Percentiles rank a stretch among this genome's conserved stretches.
Evolutionary conservation across 2,113 vertebrate species (phyloP).

Genomic region (Embiotoca jacksoni): DNA sequence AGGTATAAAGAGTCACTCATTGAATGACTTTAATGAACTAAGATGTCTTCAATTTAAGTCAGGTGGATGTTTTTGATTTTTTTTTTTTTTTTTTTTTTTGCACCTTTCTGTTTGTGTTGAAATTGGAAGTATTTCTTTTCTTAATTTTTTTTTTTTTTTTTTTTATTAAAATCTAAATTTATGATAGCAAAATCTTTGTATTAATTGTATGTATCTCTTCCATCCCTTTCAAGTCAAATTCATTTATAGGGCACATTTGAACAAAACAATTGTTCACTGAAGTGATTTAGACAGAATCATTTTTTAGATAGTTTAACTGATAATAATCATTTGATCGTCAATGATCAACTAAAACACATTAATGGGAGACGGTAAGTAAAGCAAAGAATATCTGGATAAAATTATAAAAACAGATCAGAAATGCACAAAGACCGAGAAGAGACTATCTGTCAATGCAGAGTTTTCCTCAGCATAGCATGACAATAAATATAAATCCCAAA

Average conservation of each 20-base stretch:
- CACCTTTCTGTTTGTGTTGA: not conserved
- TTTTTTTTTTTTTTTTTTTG: not conserved
- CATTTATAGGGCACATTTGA: not conserved
- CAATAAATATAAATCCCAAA: slow-evolving; percentile 14
- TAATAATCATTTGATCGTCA: not conserved
- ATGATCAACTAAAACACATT: not conserved
- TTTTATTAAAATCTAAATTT: no score
- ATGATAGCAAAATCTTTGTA: not conserved
- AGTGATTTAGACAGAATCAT: no score
- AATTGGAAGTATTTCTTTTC: not conserved
- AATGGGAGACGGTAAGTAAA: not conserved
- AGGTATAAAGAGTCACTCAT: not conserved
- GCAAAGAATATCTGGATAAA: not conserved
- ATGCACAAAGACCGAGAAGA: slow-evolving; percentile 1
- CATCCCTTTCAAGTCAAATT: not conserved
- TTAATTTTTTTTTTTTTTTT: no score
- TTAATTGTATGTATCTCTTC: not conserved
- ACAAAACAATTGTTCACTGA: no score
- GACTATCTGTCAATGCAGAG: no score
- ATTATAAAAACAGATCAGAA: not conserved
- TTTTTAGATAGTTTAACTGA: not conserved
- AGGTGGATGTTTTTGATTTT: not conserved
- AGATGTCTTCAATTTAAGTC: not conserved
- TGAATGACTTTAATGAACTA: not conserved
- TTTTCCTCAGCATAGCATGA: not conserved